These are phyloP conservation scores for Zingel zingel DNA, from an alignment of 2,113 vertebrate species.

Conservation along the genomic window DNA sequence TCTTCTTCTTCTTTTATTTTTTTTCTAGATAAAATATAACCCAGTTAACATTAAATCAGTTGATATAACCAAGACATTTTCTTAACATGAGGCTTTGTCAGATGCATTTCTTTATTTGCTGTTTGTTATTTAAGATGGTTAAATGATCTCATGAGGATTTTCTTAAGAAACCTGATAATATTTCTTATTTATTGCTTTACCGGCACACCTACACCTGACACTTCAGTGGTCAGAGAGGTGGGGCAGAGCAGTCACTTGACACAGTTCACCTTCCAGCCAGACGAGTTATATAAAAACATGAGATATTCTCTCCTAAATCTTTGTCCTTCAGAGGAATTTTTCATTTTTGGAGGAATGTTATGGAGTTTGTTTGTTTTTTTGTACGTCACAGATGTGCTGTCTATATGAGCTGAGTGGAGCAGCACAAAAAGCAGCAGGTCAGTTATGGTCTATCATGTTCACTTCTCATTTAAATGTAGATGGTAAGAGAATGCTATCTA, in stretches of 20 bases:
- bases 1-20: no score
- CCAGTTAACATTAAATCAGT: not conserved
- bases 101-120: not conserved
- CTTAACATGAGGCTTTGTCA: not conserved
- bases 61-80: not conserved
- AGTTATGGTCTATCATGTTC: not conserved
- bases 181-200: slow-evolving; percentile 33
- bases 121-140: not conserved
- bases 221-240: not conserved
- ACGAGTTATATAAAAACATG: not conserved
- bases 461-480: not conserved
- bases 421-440: no score
- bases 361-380: not conserved
- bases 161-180: slow-evolving; percentile 25
- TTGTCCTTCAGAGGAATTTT: not conserved
- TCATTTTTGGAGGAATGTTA: not conserved
- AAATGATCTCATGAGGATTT: not conserved
- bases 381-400: not conserved
- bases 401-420: not conserved
- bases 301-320: not conserved
- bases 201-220: slow-evolving; percentile 8
- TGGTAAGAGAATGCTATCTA: no score
- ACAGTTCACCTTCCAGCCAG: not conserved
- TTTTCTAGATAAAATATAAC: not conserved
- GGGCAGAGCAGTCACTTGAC: not conserved